phyloP scores from a whole-genome alignment of 2,797 vertebrate genomes.

The Bufotes viridis region DNA sequence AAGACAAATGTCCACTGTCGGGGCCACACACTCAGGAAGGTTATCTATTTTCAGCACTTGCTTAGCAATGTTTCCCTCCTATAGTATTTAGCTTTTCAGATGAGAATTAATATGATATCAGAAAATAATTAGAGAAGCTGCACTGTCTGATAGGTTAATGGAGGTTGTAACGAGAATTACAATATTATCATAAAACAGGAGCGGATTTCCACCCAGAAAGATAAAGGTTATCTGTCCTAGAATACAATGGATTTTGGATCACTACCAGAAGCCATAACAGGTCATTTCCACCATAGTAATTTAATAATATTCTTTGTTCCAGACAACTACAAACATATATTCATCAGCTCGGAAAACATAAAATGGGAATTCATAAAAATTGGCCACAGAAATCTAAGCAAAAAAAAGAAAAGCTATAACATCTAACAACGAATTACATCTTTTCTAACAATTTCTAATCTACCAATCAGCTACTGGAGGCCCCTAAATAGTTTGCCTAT shows the following conservation, averaged over 20 bases:
- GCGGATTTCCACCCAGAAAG: constrained; percentile 15
- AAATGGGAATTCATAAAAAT: not conserved
- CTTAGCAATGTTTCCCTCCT: not conserved
- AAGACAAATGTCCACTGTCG: not conserved
- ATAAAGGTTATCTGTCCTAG: constrained; percentile 39
- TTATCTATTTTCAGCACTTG: not conserved
- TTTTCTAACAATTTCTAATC: not conserved
- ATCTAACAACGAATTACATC: not conserved
- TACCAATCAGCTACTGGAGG: not conserved
- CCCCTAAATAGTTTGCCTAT: not conserved
- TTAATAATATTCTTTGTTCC: constrained; percentile 26
- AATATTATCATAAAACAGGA: constrained; percentile 30
- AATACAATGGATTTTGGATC: constrained; percentile 22
- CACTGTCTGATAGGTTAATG: constrained; percentile 13
- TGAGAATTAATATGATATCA: not conserved
- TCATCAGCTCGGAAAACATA: constrained; percentile 5
- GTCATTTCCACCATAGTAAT: constrained; percentile 18
- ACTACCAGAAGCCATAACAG: constrained; percentile 10
- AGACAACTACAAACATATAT: constrained; percentile 11
- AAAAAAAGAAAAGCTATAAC: not conserved
- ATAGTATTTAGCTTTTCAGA: not conserved
- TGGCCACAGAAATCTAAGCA: not conserved
- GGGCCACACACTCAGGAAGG: not conserved
- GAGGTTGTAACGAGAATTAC: constrained; percentile 14
- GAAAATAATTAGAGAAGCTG: constrained; percentile 11